Base-by-base conservation (phyloP, 2,113 vertebrate species). In the Numida meleagris region DNA sequence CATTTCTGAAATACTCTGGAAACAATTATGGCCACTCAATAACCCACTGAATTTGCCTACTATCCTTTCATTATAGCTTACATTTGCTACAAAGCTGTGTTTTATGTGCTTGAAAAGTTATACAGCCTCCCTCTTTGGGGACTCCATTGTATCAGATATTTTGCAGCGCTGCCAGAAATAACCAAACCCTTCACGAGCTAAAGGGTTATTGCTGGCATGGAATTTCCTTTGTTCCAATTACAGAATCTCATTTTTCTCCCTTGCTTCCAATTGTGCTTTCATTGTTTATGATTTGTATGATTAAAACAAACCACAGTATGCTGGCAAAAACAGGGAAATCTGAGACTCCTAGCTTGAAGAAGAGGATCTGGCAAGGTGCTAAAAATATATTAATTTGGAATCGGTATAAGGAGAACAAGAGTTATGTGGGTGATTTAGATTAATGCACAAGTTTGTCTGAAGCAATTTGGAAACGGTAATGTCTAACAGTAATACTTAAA, bases 211-310 rank as follows among this genome's bases (percentile, higher is more conserved):
- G 66, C 89, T 95, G 89, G 93, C 82, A 91, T 40, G 65, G 94
- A 94, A 83, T 94, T 80, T 85, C 72, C 65, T 95, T 95, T 94
- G 93, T 88, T 88, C 84, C 94, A 93, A 94, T 91, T 93, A 96
- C 86, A 81, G 96, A 74, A 88, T 92, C 94, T 89, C 75, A 63
- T 91, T 96, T 96, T 96, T 94, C 91, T 88, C 45, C 80, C 79
- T 94, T 89, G 89, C 75, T 94, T 95, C 87, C 93, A 87, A 85
- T 91, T 94, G 89, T 88, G 65, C 91, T 94, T 96, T 91, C 63
- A 61, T 65, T 96, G 94, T 91, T 95, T 91, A 94, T 84, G 85
- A 74, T 94, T 94, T 85, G 91, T 82, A 61, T 71, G 89, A 92
- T 94, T 95, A 96, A 93, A 96, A 93, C 70, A 89, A 90, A 87